These are phyloP conservation scores for Nycticorax nycticorax DNA, from an alignment of 2,113 vertebrate species.

Conservation along the genomic window DNA sequence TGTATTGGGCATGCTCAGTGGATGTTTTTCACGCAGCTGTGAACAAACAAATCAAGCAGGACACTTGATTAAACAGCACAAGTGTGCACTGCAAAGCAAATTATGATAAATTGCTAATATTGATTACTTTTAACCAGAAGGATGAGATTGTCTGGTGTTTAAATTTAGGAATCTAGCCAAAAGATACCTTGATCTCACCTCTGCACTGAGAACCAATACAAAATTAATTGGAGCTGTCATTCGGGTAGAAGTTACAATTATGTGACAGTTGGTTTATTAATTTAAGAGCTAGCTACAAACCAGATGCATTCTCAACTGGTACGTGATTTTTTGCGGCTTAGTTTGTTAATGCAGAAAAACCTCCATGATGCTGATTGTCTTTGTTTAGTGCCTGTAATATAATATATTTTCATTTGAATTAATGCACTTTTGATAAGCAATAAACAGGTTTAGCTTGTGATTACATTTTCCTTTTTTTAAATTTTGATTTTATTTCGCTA, in stretches of 20 bases:
- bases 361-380: neutral
- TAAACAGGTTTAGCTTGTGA: neutral
- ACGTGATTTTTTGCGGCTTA: neutral
- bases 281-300: constrained; percentile 9
- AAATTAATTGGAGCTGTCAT: constrained; percentile 50
- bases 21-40: constrained; percentile 17
- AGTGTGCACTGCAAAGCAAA: constrained; percentile 5
- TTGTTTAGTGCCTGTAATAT: neutral
- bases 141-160: constrained; percentile 22
- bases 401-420: constrained; percentile 21
- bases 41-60: constrained; percentile 45
- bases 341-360: neutral
- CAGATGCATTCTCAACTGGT: neutral
- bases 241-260: constrained; percentile 48
- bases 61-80: constrained; percentile 38
- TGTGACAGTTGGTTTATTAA: constrained; percentile 60
- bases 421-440: neutral
- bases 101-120: constrained; percentile 52
- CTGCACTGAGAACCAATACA: constrained; percentile 11
- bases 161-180: constrained; percentile 54
- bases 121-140: constrained; percentile 51
- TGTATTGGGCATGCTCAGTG: neutral
- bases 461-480: neutral
- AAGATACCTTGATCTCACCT: constrained; percentile 61
- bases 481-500: neutral